phyloP scores from a whole-genome alignment of 2,797 vertebrate species.

The Podargus strigoides region DNA sequence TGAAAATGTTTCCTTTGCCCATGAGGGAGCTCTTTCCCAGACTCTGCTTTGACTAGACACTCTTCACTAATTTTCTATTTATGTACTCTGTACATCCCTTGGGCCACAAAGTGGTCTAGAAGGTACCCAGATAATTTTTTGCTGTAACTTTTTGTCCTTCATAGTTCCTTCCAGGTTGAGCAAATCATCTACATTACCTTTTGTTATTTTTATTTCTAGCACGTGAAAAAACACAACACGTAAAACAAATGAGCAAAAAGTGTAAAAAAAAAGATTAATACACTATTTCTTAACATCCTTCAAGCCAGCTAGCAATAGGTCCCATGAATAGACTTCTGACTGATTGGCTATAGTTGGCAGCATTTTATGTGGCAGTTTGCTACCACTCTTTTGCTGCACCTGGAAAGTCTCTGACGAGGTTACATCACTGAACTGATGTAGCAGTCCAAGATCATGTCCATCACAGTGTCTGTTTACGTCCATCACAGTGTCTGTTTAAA shows the following conservation, averaged over 20 bases:
- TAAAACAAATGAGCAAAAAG: background rate
- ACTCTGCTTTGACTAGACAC: background rate
- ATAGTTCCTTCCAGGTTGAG: background rate
- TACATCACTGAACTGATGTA: rapidly evolving
- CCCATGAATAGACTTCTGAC: slow-evolving; percentile 7
- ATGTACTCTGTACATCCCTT: background rate
- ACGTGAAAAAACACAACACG: background rate
- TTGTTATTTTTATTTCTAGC: background rate
- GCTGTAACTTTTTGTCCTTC: background rate
- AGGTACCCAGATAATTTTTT: background rate
- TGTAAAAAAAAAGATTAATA: background rate
- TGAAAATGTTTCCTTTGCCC: background rate
- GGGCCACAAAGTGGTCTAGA: background rate
- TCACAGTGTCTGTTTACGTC: background rate
- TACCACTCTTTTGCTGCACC: slow-evolving; percentile 23
- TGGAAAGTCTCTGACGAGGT: background rate
- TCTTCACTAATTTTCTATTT: background rate
- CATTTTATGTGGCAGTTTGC: slow-evolving; percentile 1
- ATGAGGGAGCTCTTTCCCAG: background rate
- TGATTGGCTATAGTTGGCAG: slow-evolving; percentile 3
- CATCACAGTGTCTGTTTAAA: background rate
- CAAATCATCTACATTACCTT: background rate
- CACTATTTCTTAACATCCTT: background rate
- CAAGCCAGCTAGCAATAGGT: background rate
- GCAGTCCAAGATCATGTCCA: background rate